These are phyloP conservation scores for Ectobius pallidus DNA, from an alignment of 2,888 invertebrate species.

Conservation along the genomic window DNA sequence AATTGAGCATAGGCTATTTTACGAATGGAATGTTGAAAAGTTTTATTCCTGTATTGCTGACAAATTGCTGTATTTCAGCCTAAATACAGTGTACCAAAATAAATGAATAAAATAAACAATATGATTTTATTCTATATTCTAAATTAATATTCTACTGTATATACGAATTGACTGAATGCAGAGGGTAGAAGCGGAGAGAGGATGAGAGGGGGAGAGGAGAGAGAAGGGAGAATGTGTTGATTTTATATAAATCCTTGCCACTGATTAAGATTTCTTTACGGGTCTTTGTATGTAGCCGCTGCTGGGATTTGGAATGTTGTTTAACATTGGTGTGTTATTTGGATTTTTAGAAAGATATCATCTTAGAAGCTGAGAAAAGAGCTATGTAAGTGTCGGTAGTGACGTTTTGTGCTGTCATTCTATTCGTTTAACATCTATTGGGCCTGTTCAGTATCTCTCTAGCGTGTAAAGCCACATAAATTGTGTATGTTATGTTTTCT, in stretches of 20 bases:
- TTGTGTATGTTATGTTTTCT: neutral
- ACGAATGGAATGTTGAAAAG: too few relatives aligned
- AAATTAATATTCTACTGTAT: too few relatives aligned
- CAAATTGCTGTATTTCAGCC: too few relatives aligned
- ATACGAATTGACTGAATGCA: too few relatives aligned
- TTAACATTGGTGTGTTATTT: neutral
- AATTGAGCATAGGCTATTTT: too few relatives aligned
- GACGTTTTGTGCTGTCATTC: slow-evolving; percentile 3
- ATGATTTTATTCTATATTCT: too few relatives aligned
- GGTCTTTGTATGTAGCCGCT: slow-evolving; percentile 5
- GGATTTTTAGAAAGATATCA: slow-evolving; percentile 7
- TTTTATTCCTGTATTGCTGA: too few relatives aligned
- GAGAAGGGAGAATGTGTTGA: too few relatives aligned
- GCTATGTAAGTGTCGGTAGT: neutral
- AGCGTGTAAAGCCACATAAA: neutral
- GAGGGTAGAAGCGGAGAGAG: too few relatives aligned
- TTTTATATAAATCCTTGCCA: slow-evolving; percentile 9
- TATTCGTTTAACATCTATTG: neutral
- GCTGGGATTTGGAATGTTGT: neutral
- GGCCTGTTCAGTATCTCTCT: neutral
- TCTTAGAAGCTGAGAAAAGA: neutral
- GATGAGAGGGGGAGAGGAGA: too few relatives aligned
- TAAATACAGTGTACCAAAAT: too few relatives aligned
- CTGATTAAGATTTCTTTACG: slow-evolving; percentile 9
- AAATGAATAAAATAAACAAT: too few relatives aligned